Base-by-base conservation (phyloP, 1,140 invertebrate species). In the Zaprionus tsacasi region DNA sequence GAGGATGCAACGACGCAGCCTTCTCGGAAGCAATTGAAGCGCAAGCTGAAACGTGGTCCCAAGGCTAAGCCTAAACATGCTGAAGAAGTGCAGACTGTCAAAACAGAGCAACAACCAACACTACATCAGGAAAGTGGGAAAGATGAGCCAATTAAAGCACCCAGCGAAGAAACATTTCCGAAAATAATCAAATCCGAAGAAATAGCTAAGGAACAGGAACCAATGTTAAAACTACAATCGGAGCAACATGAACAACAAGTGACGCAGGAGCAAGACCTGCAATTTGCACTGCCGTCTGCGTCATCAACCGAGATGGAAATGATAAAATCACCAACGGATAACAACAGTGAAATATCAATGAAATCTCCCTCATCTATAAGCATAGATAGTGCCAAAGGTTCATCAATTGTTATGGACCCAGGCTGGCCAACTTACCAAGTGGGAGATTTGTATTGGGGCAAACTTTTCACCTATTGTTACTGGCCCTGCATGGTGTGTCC, bases 401-500 rank as follows among this genome's bases (percentile, higher is more conserved):
- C 86, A 13, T 92, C 91, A 0, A 81, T 92, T 48, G 73, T 78
- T 10, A 82, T 63, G 10, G 91, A 92, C 56, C 40, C 69, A 1
- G 60, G 72, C 3, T 92, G 87, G 82, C 73, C 80, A 36, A 78
- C 79, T 1, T 91, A 83, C 54, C 76, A 88, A 48, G 76, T 81
- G 6, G 91, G 91, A 6, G 91, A 92, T 66, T 52, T 92, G 21
- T 92, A 75, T 40, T 92, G 91, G 91, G 91, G 89, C 12, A 91
- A 82, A 73, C 64, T 92, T 11, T 91, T 85, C 30, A 63, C 75
- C 40, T 92, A 81, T 38, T 90, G 91, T 57, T 92, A 79, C 66
- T 92, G 91, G 91, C 91, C 91, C 1, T 92, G 91, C 38, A 91
- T 92, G 73, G 79, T 92, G 8, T 92, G 89, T 55, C 91, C 91